Percentiles rank a stretch among this genome's conserved stretches.
These are phyloP conservation scores for Dendrocincla tyrannina DNA, from an alignment of 2,797 vertebrate species.

Conservation along the genomic window DNA sequence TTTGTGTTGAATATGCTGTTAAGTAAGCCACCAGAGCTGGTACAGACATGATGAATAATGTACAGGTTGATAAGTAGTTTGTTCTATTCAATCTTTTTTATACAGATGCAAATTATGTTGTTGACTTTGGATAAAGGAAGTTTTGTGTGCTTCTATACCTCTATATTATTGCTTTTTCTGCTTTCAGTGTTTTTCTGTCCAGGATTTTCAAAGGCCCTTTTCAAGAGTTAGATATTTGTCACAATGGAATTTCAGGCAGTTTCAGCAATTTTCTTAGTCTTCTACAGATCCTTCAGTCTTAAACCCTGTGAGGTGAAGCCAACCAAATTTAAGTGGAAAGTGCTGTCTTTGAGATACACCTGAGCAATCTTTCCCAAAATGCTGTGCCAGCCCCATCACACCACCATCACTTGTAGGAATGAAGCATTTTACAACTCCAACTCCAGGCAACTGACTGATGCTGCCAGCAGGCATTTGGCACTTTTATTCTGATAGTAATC, in stretches of 20 bases:
- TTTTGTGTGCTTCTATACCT: not conserved
- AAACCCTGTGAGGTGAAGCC: not conserved
- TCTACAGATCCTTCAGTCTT: not conserved
- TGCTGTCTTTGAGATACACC: not conserved
- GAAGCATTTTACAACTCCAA: not conserved
- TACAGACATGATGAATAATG: not conserved
- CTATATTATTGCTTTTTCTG: not conserved
- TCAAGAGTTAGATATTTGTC: not conserved
- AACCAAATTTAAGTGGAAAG: not conserved
- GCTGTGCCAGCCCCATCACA: rapidly evolving
- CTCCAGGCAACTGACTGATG: not conserved
- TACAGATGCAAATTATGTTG: not conserved
- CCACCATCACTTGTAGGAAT: not conserved
- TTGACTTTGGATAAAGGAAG: not conserved
- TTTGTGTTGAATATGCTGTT: not conserved
- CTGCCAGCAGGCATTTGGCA: not conserved
- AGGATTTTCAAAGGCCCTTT: not conserved
- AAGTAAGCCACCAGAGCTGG: not conserved
- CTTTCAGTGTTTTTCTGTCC: not conserved
- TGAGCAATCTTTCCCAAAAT: not conserved
- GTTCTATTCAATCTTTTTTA: not conserved
- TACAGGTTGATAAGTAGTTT: not conserved
- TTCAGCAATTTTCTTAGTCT: not conserved
- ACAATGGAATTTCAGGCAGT: not conserved
- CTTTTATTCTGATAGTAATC: not conserved